These are phyloP conservation scores for Tineola bisselliella DNA, from an alignment of 2,888 invertebrate genomes.

Conservation along the genomic window DNA sequence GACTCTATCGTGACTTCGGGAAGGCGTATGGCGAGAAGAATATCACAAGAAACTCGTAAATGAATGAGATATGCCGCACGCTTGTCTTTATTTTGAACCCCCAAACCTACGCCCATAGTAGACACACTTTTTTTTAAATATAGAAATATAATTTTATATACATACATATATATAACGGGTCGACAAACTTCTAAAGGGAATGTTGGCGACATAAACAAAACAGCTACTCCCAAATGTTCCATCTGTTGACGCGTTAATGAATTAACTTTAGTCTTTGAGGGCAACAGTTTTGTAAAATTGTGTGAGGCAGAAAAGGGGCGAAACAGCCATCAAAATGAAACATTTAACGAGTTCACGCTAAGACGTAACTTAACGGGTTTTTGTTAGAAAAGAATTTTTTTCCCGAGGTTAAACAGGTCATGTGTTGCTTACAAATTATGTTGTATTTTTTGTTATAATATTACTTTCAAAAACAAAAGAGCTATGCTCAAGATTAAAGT, in stretches of 20 bases:
- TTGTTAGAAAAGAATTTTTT: background rate
- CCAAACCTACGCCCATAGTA: no score
- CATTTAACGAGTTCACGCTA: conserved; percentile 1
- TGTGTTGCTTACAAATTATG: no score
- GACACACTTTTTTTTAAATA: no score
- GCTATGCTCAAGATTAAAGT: no score
- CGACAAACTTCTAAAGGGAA: background rate
- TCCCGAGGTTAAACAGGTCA: background rate
- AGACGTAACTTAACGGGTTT: background rate
- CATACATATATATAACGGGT: background rate
- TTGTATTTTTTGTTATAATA: no score
- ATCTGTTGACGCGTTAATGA: conserved; percentile 18
- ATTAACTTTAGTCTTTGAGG: conserved; percentile 16
- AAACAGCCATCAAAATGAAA: conserved; percentile 7
- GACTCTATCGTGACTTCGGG: no score
- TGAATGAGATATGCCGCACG: no score
- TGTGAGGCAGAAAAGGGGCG: background rate
- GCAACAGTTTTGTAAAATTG: conserved; percentile 2
- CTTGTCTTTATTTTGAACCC: no score
- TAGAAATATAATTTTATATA: no score
- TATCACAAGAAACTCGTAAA: no score
- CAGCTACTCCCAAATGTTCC: conserved; percentile 10
- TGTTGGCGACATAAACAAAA: background rate
- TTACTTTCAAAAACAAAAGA: no score
- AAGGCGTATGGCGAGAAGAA: no score